Base-by-base conservation (phyloP, 2,888 invertebrate genomes). In the Drosophila niveifrons region DNA sequence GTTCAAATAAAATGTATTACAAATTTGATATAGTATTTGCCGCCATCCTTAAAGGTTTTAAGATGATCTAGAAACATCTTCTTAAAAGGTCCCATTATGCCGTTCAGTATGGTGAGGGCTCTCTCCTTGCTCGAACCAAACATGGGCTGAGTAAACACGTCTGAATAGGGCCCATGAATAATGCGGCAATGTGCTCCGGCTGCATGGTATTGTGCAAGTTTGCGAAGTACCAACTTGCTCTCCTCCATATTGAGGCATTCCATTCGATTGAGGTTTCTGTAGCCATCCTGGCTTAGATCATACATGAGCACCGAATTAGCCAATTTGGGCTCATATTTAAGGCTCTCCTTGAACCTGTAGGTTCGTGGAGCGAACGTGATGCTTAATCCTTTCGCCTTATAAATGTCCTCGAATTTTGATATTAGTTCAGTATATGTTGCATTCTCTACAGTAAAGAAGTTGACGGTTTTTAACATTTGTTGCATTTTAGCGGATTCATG, bases 151-250 rank as follows among this genome's bases (percentile, higher is more conserved):
- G 76, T 44, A 63, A 78, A 39, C 0, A 63, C 44, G n/a, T 72
- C 74, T 0, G 74, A 57, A 55, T 80, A 90, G 3, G 74, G 75
- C n/a, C 91, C 91, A 44, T 78, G 67, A 0, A 74, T 70, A 10
- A 53, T 74, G 7, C 75, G 74, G 10, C 80, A 78, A 41, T 81
- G 78, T 3, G 91, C 92, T 1, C 90, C 88, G 0, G 90, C 91
- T 0, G 92, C 92, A 84, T 92, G 92, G 53, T 91, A 92, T 62
- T 92, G 83, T 0, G 92, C 91, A 50, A 92, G 50, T 57, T 91
- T 91, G 11, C 72, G 71, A 0, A 92, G 73, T 1, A 85, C 90
- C 3, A 82, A 55, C 46, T 89, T 73, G 15, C 91, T 82, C 15
- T 92, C 90, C 2, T 85, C 81, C 69, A 90, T 59, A 44, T 91